Evolutionary conservation across 2,797 vertebrate species (phyloP), one percentile per base, ranked within the genome.

Genomic region (Saxicola maurus): DNA sequence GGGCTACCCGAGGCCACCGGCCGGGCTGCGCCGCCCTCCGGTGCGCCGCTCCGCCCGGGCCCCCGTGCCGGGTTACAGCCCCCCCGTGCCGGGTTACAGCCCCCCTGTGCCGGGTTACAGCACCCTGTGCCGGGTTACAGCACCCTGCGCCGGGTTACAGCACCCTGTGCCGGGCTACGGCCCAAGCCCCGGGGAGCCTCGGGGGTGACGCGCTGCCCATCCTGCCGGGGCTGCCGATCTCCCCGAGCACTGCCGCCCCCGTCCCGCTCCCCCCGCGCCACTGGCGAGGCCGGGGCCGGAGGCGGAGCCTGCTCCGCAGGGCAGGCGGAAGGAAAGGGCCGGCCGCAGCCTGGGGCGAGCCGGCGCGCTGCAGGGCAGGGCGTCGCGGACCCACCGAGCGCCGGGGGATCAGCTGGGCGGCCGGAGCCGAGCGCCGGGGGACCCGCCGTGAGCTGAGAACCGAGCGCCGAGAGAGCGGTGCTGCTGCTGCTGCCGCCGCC

Each of bases 231-330:
- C 28, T 16, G 27, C 53, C 20, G 8, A 43, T 40, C 23, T 9
- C 37, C 5, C 55, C n/a, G 25, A n/a, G 4, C 7, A 8, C 31
- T 8, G 11, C 49, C 43, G 10, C 5, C 53, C 52, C 24, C 8
- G 9, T 8, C 4, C 52, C 33, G 64, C 92, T 69, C 94, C 95
- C 95, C 93, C 95, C 94, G 91, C 80, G 72, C 45, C 68, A 42
- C 55, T 19, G 16, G 72, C 43, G 53, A 69, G 89, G 35, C 96
- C 92, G 90, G 60, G 90, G 73, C 65, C 86, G 86, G 80, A 73
- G 56, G 72, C 62, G 59, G 92, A 80, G 38, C 81, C 56, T 83
- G 55, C 82, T 90, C 91, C 92, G 87, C 92, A 90, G 93, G 85
- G 83, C 60, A 79, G 57, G 69, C 81, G 21, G 88, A 62, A 76